Percentiles rank a stretch among this genome's conserved stretches.
phyloP scores from a whole-genome alignment of 2,113 vertebrate species.

The Eubucco bourcierii region DNA sequence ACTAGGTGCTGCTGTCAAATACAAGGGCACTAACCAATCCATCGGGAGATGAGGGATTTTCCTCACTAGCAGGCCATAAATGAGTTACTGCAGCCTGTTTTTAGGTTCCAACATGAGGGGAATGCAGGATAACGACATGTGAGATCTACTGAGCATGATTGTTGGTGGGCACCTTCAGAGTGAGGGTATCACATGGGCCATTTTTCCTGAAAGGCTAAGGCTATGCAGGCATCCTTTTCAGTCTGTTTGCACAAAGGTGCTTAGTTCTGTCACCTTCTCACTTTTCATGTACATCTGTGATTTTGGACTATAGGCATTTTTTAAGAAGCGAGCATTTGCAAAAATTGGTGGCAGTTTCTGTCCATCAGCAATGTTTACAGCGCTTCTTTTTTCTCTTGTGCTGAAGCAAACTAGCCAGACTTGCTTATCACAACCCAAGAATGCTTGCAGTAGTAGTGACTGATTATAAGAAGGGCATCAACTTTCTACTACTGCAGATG shows the following conservation, averaged over 20 bases:
- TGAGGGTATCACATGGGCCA: background rate
- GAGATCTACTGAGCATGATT: background rate
- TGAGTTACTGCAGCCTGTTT: background rate
- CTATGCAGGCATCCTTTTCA: background rate
- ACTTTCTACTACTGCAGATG: background rate
- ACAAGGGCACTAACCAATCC: background rate
- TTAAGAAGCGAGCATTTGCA: background rate
- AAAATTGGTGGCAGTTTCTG: background rate
- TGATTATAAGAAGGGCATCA: background rate
- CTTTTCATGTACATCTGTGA: background rate
- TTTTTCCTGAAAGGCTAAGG: background rate
- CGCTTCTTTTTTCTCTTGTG: background rate
- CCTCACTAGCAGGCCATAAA: background rate
- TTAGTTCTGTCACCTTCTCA: background rate
- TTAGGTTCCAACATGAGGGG: background rate
- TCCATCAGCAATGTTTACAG: background rate
- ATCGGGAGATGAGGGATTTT: background rate
- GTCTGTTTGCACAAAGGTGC: background rate
- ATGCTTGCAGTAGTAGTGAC: background rate
- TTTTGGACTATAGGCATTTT: background rate
- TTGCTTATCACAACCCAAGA: background rate
- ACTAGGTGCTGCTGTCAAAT: background rate
- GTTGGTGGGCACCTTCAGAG: background rate
- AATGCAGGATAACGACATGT: background rate
- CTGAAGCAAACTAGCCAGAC: background rate